Conservation (phyloP, 2,888 invertebrate species). For the Augochlorella aurata region DNA sequence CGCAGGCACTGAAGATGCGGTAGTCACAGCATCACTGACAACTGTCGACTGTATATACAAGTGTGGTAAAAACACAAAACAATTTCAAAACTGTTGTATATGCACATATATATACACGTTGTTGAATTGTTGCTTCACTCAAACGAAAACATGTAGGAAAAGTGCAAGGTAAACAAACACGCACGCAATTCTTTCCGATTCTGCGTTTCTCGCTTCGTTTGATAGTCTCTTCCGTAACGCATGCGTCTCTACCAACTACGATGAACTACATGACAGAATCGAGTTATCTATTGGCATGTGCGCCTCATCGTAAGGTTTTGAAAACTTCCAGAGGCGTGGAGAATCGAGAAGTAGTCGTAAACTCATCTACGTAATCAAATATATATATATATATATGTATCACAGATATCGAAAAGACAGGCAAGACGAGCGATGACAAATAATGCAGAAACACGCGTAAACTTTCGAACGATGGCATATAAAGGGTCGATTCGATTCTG, state of each 20-base stretch:
- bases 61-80: constrained; percentile 14
- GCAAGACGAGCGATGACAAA: constrained; percentile 9
- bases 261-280: not conserved
- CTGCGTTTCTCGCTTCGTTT: not conserved
- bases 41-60: constrained; percentile 69
- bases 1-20: constrained; percentile 51
- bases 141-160: not conserved
- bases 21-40: constrained; percentile 71
- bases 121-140: not conserved
- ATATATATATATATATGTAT: not conserved
- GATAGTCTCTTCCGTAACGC: constrained; percentile 10
- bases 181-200: not conserved
- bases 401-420: constrained; percentile 13
- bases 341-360: not conserved
- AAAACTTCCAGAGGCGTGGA: not conserved
- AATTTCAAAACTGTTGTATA: not conserved
- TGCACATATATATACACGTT: not conserved
- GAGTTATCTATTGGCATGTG: not conserved
- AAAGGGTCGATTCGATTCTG: constrained; percentile 65
- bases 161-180: not conserved
- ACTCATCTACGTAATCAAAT: constrained; percentile 5
- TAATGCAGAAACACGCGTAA: constrained; percentile 11
- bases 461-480: constrained; percentile 51
- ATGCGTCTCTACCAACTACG: constrained; percentile 26
- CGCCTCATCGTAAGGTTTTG: not conserved